Base-by-base conservation (phyloP, 2,888 invertebrate genomes). In the Vanessa cardui region DNA sequence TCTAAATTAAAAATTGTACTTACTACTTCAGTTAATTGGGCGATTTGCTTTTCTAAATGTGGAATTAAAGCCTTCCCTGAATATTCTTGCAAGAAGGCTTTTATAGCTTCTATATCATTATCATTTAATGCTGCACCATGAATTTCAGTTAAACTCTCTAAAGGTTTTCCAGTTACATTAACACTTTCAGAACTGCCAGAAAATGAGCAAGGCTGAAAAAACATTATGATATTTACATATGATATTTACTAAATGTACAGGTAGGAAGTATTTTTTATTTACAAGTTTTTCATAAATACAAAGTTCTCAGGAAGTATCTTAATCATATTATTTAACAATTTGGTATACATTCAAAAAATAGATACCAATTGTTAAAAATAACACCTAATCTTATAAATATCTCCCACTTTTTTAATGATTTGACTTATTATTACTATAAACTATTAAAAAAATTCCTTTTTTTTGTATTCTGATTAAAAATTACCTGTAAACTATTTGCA, bases 11-110 rank as follows among this genome's bases (percentile, higher is more conserved):
- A 1, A 62, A 50, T 26, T 61, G 33, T 44, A 70, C 65, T 72
- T 67, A 75, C 76, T 60, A 75, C 75, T 83, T 98, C 98, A 80
- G 95, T 96, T 50, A 98, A 87, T 68, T 95, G 93, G 64, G 94
- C 94, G 78, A 99, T 96, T 87, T 98, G 96, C 81, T 96, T 96
- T 85, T 99, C 99, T 49, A 98, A 95, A 86, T 98, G 97, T 0
- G 99, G 99, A 71, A 99, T 92, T 68, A 99, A 90, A 26, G 97
- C 97, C 79, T 96, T 95, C 16, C 96, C 94, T 69, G 96, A 95
- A 90, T 98, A 99, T 81, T 99, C 98, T 78, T 96, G 96, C 52
- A 99, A 94, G 81, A 99, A 96, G 74, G 95, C 94, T 77, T 96
- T 95, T 52, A 99, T 93, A 78, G 96, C 95, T 78, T 98, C 98